Conservation (phyloP, 2,888 invertebrate genomes). For the Coecobrya sp. region DNA sequence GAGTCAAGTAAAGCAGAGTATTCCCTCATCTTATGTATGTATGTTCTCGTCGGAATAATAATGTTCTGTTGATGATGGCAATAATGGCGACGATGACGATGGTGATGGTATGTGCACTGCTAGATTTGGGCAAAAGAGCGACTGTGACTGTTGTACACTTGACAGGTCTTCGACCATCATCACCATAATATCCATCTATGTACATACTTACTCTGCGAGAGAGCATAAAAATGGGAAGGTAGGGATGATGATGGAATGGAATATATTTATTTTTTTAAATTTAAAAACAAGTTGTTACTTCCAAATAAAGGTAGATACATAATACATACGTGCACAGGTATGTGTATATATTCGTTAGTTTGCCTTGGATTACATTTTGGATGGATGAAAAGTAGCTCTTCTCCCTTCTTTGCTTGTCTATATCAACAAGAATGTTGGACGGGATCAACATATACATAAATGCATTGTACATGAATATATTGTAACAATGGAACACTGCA, state of each 20-base stretch:
- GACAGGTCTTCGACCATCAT: constrained; percentile 75
- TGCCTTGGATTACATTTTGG: constrained; percentile 35
- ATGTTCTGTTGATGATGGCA: constrained; percentile 45
- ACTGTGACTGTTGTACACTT: constrained; percentile 64
- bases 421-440: not conserved
- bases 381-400: constrained; percentile 26
- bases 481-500: not conserved
- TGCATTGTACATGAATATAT: not conserved
- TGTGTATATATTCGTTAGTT: not conserved
- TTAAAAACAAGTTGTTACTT: constrained; percentile 72
- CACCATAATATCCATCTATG: not conserved
- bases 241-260: not conserved
- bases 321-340: not conserved
- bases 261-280: constrained; percentile 49
- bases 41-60: constrained; percentile 49
- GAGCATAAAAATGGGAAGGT: not conserved
- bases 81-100: constrained; percentile 17
- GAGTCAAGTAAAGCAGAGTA: not conserved
- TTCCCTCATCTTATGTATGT: constrained; percentile 27
- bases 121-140: constrained; percentile 75
- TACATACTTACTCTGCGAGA: not conserved
- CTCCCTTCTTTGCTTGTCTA: not conserved
- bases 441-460: not conserved
- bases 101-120: constrained; percentile 19
- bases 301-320: constrained; percentile 73